Base-by-base conservation (phyloP, 2,797 vertebrate species). In the Manis pentadactyla region DNA sequence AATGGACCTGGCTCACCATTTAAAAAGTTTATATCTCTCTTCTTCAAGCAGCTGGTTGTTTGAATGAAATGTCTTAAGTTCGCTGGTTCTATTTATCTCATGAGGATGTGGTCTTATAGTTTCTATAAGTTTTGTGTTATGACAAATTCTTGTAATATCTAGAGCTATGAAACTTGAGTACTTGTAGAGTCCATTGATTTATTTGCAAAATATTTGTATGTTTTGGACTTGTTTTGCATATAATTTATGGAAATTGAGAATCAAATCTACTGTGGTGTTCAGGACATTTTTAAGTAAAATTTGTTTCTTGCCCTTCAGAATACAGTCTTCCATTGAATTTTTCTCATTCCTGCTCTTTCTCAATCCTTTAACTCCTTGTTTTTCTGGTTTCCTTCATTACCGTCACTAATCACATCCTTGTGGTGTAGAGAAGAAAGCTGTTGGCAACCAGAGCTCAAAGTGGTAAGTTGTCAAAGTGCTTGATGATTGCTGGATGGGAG, bases 271-370 rank as follows among this genome's bases (percentile, higher is more conserved):
- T 14, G 18, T 75, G 18, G 49, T 53, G 49, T 75, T 74, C n/a
- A 31, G 68, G 74, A 92, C 86, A 68, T 73, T 92, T 96, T 66
- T 18, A 57, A 93, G 87, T 25, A 34, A 87, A 86, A 94, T 78
- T 53, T 89, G 75, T 89, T 93, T 93, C 31, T 71, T 86, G 61
- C 21, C 37, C 49, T 95, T 68, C 11, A 66, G 71, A 77, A 91
- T 88, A 78, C 64, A n/a, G 63, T 27, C 37, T 77, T 53, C 31
- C 75, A 39, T 59, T 92, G 18, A 81, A 34, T 86, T 88, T 84
- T 88, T 51, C 23, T 92, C 57, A 51, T 84, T 37, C 73, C 71
- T 75, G 71, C 27, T 31, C 7, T 69, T 81, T 74, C 71, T 84
- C 79, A 79, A 84, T 85, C 93, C 53, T 49, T 73, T 31, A 73